Evolutionary conservation across 1,140 invertebrate species (phyloP).

Genomic region (Colletes gigas): DNA sequence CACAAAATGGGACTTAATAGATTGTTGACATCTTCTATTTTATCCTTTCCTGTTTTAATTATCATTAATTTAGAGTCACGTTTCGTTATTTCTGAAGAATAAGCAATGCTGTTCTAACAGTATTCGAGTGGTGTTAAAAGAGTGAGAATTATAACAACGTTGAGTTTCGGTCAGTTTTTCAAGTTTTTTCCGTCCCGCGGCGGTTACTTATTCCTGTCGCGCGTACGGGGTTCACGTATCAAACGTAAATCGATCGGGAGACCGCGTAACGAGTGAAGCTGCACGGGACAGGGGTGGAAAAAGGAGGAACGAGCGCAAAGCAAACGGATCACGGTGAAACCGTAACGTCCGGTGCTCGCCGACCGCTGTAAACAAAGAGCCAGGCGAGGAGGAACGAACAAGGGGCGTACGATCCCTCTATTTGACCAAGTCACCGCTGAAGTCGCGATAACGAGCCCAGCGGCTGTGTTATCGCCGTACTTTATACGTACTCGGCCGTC

Average conservation of each 20-base stretch:
- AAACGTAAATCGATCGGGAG: constrained; percentile 9
- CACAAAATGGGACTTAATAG: no score
- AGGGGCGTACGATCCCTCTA: not conserved
- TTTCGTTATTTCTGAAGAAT: no score
- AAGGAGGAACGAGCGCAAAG: not conserved
- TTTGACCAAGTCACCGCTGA: constrained; percentile 46
- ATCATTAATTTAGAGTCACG: no score
- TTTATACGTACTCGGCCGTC: constrained; percentile 4
- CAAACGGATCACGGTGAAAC: constrained; percentile 12
- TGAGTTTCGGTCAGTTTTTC: no score
- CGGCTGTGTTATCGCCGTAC: constrained; percentile 26
- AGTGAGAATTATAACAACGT: no score
- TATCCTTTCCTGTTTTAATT: no score
- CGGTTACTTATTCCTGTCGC: no score
- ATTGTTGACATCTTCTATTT: no score
- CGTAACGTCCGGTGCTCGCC: not conserved
- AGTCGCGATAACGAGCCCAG: constrained; percentile 51
- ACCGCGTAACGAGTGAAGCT: not conserved
- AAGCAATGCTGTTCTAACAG: no score
- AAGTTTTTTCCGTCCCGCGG: no score
- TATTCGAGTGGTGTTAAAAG: no score
- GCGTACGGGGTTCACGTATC: not conserved
- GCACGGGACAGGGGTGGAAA: not conserved
- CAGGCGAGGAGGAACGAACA: not conserved
- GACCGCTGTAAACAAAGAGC: not conserved